Evolutionary conservation across 2,113 vertebrate species (phyloP).

Genomic region (Thoracochromis brauschi): DNA sequence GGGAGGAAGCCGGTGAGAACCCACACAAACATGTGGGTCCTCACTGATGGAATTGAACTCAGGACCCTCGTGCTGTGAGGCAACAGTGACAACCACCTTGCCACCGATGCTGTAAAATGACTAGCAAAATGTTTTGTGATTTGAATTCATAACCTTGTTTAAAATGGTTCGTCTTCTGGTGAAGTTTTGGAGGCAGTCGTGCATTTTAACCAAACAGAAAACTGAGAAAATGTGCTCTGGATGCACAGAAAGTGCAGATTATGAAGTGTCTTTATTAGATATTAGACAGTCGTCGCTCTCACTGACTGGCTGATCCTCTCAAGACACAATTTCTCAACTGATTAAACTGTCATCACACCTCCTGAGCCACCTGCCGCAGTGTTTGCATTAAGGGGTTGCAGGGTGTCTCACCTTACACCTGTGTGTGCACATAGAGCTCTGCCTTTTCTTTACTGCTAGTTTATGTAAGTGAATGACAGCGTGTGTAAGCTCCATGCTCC

Average conservation of each 20-base stretch:
- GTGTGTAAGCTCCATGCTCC: too few relatives aligned
- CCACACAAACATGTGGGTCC: background rate
- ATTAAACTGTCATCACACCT: background rate
- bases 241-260: background rate
- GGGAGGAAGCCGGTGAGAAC: background rate
- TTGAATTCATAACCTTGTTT: background rate
- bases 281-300: background rate
- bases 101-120: background rate
- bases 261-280: background rate
- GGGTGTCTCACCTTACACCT: background rate
- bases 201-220: background rate
- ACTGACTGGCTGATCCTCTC: background rate
- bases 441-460: background rate
- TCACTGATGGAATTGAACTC: background rate
- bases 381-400: background rate
- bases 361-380: background rate
- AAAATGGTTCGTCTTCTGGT: background rate
- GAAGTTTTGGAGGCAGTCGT: background rate
- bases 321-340: background rate
- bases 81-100: background rate
- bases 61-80: background rate
- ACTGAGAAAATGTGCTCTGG: background rate
- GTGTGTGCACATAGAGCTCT: background rate
- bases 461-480: background rate
- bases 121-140: background rate